phyloP scores from a whole-genome alignment of 2,888 invertebrate genomes.

The Ennomos erosarius region DNA sequence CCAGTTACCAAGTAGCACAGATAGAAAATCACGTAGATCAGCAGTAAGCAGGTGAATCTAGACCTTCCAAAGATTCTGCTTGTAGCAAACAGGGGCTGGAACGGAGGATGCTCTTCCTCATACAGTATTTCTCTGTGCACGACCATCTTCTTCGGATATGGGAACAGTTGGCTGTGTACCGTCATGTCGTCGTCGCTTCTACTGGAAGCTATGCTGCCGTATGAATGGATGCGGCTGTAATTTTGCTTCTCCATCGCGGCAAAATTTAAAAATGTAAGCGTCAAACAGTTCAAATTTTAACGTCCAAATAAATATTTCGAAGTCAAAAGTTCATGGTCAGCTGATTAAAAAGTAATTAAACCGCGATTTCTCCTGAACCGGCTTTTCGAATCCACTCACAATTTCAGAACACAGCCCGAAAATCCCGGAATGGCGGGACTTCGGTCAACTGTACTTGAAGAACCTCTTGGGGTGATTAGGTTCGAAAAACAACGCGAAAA shows the following conservation, averaged over 20 bases:
- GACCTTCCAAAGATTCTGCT: slow-evolving; percentile 80
- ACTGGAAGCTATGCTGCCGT: slow-evolving; percentile 74
- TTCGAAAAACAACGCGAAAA: slow-evolving; percentile 73
- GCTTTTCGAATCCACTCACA: slow-evolving; percentile 45
- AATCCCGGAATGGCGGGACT: slow-evolving; percentile 57
- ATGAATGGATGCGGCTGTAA: slow-evolving; percentile 72
- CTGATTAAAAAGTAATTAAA: slow-evolving; percentile 32
- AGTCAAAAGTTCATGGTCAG: slow-evolving; percentile 28
- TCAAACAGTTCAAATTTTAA: not conserved
- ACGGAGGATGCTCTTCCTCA: slow-evolving; percentile 76
- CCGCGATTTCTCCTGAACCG: slow-evolving; percentile 40
- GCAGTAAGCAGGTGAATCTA: slow-evolving; percentile 81
- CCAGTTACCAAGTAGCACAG: slow-evolving; percentile 87
- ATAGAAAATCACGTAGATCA: slow-evolving; percentile 85
- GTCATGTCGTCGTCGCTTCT: slow-evolving; percentile 79
- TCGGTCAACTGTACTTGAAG: slow-evolving; percentile 83
- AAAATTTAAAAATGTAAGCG: slow-evolving; percentile 19
- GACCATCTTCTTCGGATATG: slow-evolving; percentile 76
- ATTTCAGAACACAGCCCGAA: slow-evolving; percentile 60
- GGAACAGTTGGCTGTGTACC: slow-evolving; percentile 75
- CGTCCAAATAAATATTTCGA: slow-evolving; percentile 19
- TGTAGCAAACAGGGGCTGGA: slow-evolving; percentile 73
- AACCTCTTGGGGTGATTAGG: slow-evolving; percentile 79
- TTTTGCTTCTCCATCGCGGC: slow-evolving; percentile 61
- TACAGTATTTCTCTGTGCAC: slow-evolving; percentile 73